Conservation (phyloP, 2,797 vertebrate species). For the Poeciliopsis paucimaculata region DNA sequence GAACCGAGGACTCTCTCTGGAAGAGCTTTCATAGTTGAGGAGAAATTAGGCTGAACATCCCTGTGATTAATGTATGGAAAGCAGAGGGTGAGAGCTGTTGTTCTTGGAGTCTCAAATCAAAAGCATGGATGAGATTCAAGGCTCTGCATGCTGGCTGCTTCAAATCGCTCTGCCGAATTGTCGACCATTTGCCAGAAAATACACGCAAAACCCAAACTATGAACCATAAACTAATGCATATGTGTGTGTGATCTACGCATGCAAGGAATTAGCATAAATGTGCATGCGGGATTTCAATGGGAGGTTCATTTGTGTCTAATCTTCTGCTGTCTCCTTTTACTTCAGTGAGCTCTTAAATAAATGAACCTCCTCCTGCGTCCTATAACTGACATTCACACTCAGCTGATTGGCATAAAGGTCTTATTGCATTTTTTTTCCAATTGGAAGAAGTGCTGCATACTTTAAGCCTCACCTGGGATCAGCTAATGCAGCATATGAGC, state of each 20-base stretch:
- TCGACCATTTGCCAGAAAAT: slow-evolving; percentile 32
- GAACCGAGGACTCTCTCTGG: slow-evolving; percentile 39
- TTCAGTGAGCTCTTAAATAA: slow-evolving; percentile 43
- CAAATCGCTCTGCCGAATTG: slow-evolving; percentile 23
- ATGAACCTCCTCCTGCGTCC: slow-evolving; percentile 44
- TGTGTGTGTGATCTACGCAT: slow-evolving; percentile 5
- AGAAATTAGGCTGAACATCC: slow-evolving; percentile 62
- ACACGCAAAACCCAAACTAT: background rate
- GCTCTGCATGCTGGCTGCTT: slow-evolving; percentile 34
- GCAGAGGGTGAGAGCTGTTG: slow-evolving; percentile 56
- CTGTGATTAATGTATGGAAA: slow-evolving; percentile 68
- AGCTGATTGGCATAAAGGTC: slow-evolving; percentile 39
- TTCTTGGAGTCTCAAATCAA: slow-evolving; percentile 63
- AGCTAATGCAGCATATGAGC: slow-evolving; percentile 53
- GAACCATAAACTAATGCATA: background rate
- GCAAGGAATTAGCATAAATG: slow-evolving; percentile 9
- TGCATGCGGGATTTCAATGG: slow-evolving; percentile 10
- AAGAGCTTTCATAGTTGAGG: slow-evolving; percentile 34
- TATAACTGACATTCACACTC: slow-evolving; percentile 50
- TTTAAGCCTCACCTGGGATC: slow-evolving; percentile 61
- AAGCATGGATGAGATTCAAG: slow-evolving; percentile 55
- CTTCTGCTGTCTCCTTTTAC: slow-evolving; percentile 19
- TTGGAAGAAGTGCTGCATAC: slow-evolving; percentile 60
- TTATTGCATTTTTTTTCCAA: slow-evolving; percentile 2
- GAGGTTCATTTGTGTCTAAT: slow-evolving; percentile 41